These are phyloP conservation scores for Pyrocoelia pectoralis DNA, from an alignment of 2,888 invertebrate species.

Conservation along the genomic window DNA sequence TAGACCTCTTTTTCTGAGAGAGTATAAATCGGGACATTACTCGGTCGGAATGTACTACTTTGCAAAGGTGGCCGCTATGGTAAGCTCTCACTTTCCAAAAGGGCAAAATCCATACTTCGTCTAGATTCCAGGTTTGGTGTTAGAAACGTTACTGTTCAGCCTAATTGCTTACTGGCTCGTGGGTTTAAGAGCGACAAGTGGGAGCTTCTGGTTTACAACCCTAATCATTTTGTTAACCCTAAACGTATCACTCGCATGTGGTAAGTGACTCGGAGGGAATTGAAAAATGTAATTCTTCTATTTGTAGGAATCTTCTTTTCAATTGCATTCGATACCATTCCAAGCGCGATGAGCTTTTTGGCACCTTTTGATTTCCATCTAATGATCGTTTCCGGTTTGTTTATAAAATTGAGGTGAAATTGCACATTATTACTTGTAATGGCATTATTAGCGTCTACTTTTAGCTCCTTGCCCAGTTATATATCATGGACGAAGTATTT, in stretches of 20 bases:
- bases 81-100: slow-evolving; percentile 59
- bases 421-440: background rate
- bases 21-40: slow-evolving; percentile 84
- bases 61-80: slow-evolving; percentile 81
- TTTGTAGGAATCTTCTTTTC: slow-evolving; percentile 82
- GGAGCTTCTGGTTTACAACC: slow-evolving; percentile 75
- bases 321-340: slow-evolving; percentile 81
- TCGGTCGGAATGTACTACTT: slow-evolving; percentile 81
- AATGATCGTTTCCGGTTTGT: slow-evolving; percentile 88
- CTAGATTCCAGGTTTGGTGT: slow-evolving; percentile 83
- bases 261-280: no score
- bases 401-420: slow-evolving; percentile 79
- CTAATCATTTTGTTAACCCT: slow-evolving; percentile 78
- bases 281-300: no score
- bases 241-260: slow-evolving; percentile 88
- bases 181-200: slow-evolving; percentile 73
- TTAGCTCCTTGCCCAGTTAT: slow-evolving; percentile 73
- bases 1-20: slow-evolving; percentile 82
- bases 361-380: slow-evolving; percentile 87
- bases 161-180: slow-evolving; percentile 87
- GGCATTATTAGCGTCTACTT: slow-evolving; percentile 20
- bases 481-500: slow-evolving; percentile 81
- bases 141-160: slow-evolving; percentile 85
- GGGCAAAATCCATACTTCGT: background rate
- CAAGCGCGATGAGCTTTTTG: slow-evolving; percentile 81